Percentiles rank a stretch among this genome's conserved stretches.
Evolutionary conservation across 2,797 vertebrate species (phyloP).

Genomic region (Danio albolineatus): DNA sequence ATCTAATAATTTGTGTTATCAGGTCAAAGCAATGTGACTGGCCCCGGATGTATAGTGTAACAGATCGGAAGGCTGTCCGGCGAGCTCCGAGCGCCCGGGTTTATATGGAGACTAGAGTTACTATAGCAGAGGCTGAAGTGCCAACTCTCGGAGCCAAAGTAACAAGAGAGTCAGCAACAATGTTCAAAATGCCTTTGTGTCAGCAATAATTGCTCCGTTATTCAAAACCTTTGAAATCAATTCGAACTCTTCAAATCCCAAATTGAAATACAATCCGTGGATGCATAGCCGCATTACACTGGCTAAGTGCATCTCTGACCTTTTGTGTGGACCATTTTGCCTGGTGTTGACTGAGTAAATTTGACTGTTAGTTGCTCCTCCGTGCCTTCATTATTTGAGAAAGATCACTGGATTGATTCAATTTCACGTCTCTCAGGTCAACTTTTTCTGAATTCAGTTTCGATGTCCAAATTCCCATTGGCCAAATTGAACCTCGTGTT

Average conservation of each 20-base stretch:
- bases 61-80: conserved; percentile 61
- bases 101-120: conserved; percentile 34
- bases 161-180: conserved; percentile 14
- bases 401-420: conserved; percentile 57
- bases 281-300: conserved; percentile 20
- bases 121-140: conserved; percentile 44
- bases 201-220: conserved; percentile 37
- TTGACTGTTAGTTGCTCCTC: conserved; percentile 39
- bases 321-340: conserved; percentile 41
- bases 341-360: conserved; percentile 47
- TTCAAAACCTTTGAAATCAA: conserved; percentile 47
- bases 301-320: conserved; percentile 42
- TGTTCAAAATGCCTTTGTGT: conserved; percentile 17
- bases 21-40: conserved; percentile 67
- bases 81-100: conserved; percentile 24
- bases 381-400: conserved; percentile 44
- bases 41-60: conserved; percentile 66
- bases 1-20: conserved; percentile 68
- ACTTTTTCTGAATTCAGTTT: conserved; percentile 47
- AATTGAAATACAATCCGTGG: conserved; percentile 42
- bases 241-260: conserved; percentile 23
- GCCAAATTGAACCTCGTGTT: conserved; percentile 48
- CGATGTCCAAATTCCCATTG: conserved; percentile 32
- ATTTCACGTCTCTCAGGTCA: conserved; percentile 50
- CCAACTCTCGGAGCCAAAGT: background rate